These are phyloP conservation scores for Orthonevra nobilis DNA, from an alignment of 2,888 invertebrate species.

Conservation along the genomic window DNA sequence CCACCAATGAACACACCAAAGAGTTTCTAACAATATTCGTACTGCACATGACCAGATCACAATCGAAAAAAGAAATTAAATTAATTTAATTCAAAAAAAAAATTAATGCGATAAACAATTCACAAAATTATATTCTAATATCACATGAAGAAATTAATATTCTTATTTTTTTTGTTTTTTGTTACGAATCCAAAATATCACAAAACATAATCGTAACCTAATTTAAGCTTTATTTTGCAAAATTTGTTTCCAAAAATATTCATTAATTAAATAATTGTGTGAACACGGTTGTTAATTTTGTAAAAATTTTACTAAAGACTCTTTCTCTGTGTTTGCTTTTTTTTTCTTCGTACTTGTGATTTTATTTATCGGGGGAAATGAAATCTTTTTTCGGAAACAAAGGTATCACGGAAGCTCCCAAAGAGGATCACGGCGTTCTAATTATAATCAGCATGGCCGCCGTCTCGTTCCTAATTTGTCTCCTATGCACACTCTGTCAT, in stretches of 20 bases:
- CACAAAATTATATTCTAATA: constrained; percentile 9
- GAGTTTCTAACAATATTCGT: constrained; percentile 30
- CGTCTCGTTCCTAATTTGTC: constrained; percentile 81
- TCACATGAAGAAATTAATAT: constrained; percentile 30
- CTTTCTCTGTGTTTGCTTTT: constrained; percentile 36
- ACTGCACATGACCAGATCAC: constrained; percentile 41
- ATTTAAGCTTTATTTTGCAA: constrained; percentile 54
- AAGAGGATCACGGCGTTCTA: constrained; percentile 81
- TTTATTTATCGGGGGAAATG: constrained; percentile 34
- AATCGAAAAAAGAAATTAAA: constrained; percentile 3
- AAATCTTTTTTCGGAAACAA: constrained; percentile 42
- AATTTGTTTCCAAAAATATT: constrained; percentile 42
- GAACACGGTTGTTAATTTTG: constrained; percentile 12
- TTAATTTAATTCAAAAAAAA: constrained; percentile 9
- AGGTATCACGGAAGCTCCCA: constrained; percentile 80
- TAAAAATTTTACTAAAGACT: constrained; percentile 43
- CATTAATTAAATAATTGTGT: constrained; percentile 43
- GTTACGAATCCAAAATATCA: constrained; percentile 55
- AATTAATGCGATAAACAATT: neutral
- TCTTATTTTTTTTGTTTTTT: no score
- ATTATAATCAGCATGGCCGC: constrained; percentile 80
- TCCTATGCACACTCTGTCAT: constrained; percentile 81
- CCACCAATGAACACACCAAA: neutral
- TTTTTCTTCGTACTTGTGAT: constrained; percentile 23
- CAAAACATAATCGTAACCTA: constrained; percentile 55